Conservation (phyloP, 2,797 vertebrate species). For the Schizopygopsis malacanthus region DNA sequence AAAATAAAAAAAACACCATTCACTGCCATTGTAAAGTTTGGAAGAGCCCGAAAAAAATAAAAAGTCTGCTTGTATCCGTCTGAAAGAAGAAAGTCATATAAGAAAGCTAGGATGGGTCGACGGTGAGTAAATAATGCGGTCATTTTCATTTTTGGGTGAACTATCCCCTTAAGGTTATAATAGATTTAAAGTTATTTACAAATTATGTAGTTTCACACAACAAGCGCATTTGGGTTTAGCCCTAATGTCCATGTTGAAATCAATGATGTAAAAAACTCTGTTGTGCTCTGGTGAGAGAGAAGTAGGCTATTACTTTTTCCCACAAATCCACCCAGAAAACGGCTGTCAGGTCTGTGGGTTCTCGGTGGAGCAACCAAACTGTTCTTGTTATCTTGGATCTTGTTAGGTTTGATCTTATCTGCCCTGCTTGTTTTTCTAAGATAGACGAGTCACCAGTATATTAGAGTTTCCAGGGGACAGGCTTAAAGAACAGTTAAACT, state of each 20-base stretch:
- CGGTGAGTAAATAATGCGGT: background rate
- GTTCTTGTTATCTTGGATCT: conserved; percentile 54
- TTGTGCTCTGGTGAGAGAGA: background rate
- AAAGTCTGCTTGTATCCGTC: background rate
- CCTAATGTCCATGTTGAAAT: background rate
- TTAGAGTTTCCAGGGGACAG: conserved; percentile 59
- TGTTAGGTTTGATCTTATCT: conserved; percentile 73
- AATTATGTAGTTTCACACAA: background rate
- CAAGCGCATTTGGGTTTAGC: background rate
- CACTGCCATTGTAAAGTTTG: background rate
- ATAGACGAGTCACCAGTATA: conserved; percentile 59
- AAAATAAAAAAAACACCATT: background rate
- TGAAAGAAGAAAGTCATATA: background rate
- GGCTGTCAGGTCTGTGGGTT: conserved; percentile 64
- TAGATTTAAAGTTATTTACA: background rate
- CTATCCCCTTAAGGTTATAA: background rate
- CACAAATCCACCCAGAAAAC: conserved; percentile 29
- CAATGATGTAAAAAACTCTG: background rate
- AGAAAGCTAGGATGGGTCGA: background rate
- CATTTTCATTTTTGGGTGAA: background rate
- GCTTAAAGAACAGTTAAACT: conserved; percentile 70
- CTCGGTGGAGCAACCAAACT: conserved; percentile 59
- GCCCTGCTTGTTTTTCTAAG: conserved; percentile 64
- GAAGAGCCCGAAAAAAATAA: background rate
- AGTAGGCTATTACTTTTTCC: background rate